These are phyloP conservation scores for Actias luna DNA, from an alignment of 2,888 invertebrate species.

Conservation along the genomic window DNA sequence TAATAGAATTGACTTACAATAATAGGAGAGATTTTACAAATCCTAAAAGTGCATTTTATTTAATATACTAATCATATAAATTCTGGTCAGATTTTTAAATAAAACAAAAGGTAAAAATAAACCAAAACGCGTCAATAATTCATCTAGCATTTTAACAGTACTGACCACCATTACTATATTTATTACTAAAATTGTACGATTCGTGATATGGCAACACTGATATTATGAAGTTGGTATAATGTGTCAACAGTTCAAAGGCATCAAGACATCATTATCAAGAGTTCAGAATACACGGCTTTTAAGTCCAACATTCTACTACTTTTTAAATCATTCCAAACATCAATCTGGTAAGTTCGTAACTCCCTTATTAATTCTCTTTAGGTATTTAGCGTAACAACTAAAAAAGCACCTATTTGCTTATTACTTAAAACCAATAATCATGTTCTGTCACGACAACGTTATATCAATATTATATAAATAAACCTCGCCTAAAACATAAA, in stretches of 20 bases:
- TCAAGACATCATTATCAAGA: background rate
- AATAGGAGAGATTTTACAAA: slow-evolving; percentile 11
- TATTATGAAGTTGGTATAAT: background rate
- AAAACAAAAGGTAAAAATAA: background rate
- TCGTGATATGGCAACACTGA: background rate
- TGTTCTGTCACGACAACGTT: no score
- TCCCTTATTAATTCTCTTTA: no score
- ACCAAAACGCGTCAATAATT: background rate
- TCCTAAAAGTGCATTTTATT: slow-evolving; percentile 6
- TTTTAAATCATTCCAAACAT: no score
- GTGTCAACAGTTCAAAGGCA: background rate
- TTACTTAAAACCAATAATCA: no score
- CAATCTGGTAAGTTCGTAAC: no score
- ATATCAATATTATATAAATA: no score
- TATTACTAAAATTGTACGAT: slow-evolving; percentile 2
- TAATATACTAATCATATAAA: background rate
- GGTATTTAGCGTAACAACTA: no score
- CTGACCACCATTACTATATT: slow-evolving; percentile 8
- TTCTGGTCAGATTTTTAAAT: slow-evolving; percentile 5
- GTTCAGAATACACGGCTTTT: no score
- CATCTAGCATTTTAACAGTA: slow-evolving; percentile 7
- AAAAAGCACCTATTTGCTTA: no score
- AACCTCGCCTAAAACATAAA: no score
- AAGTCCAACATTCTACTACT: no score
- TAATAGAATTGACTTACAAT: slow-evolving; percentile 12